phyloP scores from a whole-genome alignment of 2,888 invertebrate species.

The Pyralis farinalis region DNA sequence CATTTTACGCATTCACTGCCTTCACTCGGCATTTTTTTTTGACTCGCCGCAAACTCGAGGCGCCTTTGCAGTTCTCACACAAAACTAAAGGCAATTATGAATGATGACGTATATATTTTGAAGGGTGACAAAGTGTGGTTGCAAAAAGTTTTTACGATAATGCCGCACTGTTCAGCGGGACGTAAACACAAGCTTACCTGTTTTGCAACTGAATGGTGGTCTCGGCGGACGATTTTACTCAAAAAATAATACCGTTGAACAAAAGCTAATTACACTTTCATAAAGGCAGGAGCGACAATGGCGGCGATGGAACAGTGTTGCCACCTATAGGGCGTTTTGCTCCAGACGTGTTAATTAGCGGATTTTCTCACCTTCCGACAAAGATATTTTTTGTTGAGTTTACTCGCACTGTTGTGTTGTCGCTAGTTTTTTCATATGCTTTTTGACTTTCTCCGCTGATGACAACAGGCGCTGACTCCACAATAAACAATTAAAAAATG shows the following conservation, averaged over 20 bases:
- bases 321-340: conserved; percentile 45
- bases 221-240: conserved; percentile 38
- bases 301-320: conserved; percentile 40
- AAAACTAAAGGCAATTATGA: conserved; percentile 46
- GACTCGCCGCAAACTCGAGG: conserved; percentile 5
- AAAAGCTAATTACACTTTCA: conserved; percentile 72
- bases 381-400: conserved; percentile 48
- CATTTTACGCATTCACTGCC: conserved; percentile 33
- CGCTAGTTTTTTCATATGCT: conserved; percentile 30
- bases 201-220: conserved; percentile 60
- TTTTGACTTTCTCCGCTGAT: not conserved
- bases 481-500: conserved; percentile 1
- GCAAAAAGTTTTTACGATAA: conserved; percentile 47
- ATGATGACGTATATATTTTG: conserved; percentile 50
- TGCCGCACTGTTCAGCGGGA: conserved; percentile 53
- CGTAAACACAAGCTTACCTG: conserved; percentile 57
- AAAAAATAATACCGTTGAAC: conserved; percentile 66
- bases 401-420: conserved; percentile 18
- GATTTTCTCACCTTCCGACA: conserved; percentile 75
- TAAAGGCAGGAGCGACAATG: conserved; percentile 51
- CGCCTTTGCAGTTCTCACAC: conserved; percentile 19
- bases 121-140: conserved; percentile 45
- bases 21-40: conserved; percentile 13
- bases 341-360: conserved; percentile 64
- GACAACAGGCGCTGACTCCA: not conserved